Evolutionary conservation across 2,797 vertebrate species (phyloP), one percentile per base, ranked within the genome.

Genomic region (Staurois parvus): DNA sequence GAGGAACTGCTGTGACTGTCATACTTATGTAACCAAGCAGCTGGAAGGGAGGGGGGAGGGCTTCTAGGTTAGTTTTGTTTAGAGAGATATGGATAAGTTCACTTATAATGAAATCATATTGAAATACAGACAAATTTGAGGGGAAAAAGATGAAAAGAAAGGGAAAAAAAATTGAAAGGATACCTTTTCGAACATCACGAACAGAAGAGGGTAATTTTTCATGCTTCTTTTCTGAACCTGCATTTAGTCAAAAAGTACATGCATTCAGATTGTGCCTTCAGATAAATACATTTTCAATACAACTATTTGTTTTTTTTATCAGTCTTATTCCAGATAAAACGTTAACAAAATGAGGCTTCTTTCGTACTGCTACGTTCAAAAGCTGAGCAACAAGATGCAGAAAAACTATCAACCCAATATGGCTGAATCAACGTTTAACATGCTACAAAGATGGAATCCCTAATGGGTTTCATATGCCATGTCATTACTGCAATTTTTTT

Each of bases 131-230:
- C 68, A 72, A 81, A 32, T 24, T 45, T 37, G 72, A 1, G 56
- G 30, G n/a, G 13, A 4, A 17, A 81, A 9, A 66, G 17, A 37
- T 40, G 29, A 52, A 73, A 78, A 42, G n/a, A 67, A 73, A 82
- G 17, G 59, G 30, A 69, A 93, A 95, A 95, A 72, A 95, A 95
- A 72, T 93, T 94, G 92, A 95, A 95, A 94, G 94, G 93, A 95
- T 96, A 93, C 97, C 97, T 96, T 98, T 99, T 90, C 97, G 96
- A 90, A 99, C 98, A 85, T 97, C 98, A 93, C 97, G 95, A 89
- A 99, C 98, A 13, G 98, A 99, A 74, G 98, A 99, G n/a, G 98
- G 96, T 92, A 99, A 95, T 94, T 99, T 99, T 93, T 99, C 98
- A 87, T 96, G 96, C 93, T 98, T 99, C 96, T 98, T 99, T 95